These are phyloP conservation scores for Loxodonta africana DNA, from an alignment of 2,113 vertebrate genomes.

Conservation along the genomic window DNA sequence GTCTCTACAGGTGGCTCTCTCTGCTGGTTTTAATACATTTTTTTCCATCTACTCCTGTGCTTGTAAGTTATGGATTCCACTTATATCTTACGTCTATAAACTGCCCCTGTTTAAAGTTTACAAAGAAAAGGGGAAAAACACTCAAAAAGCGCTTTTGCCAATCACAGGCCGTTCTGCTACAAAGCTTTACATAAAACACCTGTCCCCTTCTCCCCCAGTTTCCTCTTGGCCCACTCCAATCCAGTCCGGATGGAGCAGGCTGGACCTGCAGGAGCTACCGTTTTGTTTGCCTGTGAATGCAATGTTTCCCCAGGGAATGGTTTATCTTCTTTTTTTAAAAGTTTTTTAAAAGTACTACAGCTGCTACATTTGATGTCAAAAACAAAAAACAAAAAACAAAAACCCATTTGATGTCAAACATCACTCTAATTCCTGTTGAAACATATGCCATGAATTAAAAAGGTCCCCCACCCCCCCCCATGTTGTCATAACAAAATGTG, in stretches of 20 bases:
- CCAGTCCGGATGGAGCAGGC: not conserved
- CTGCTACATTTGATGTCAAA: conserved; percentile 61
- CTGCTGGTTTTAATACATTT: not conserved
- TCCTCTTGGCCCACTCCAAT: not conserved
- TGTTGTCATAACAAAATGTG: conserved; percentile 19
- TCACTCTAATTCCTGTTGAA: conserved; percentile 54
- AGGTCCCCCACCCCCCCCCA: not conserved
- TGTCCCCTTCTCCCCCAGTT: rapidly evolving
- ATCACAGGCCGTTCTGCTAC: not conserved
- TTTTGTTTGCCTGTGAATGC: not conserved
- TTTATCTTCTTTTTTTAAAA: conserved; percentile 8
- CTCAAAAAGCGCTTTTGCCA: not conserved
- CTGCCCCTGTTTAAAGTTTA: not conserved
- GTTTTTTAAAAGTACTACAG: not conserved
- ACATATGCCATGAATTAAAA: conserved; percentile 46
- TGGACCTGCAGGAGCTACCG: no score
- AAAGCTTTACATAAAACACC: not conserved
- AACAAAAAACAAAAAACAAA: no score
- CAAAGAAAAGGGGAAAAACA: not conserved
- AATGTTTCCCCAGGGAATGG: conserved; percentile 44
- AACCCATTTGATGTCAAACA: conserved; percentile 44
- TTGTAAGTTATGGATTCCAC: not conserved
- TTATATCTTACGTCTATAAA: not conserved
- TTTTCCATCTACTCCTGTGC: not conserved
- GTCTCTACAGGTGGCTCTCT: not conserved